Conservation (phyloP, 2,113 vertebrate species). For the Halcyon malimbica region DNA sequence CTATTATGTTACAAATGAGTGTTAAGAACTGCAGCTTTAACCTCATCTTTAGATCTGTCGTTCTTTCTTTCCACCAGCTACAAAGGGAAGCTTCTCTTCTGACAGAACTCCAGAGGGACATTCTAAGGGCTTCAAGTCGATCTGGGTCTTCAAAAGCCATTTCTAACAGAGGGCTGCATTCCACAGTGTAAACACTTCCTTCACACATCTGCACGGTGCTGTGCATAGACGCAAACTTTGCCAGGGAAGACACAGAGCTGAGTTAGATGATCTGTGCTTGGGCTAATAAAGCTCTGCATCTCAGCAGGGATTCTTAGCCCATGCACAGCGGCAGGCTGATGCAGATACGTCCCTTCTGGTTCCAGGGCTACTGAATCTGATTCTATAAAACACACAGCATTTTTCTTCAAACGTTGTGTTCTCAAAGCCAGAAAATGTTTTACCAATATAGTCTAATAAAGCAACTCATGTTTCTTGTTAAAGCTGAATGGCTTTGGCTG, state of each 20-base stretch:
- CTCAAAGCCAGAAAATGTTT: not conserved
- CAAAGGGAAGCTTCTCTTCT: not conserved
- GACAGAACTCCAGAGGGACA: not conserved
- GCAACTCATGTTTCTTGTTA: not conserved
- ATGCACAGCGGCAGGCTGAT: not conserved
- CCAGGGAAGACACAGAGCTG: not conserved
- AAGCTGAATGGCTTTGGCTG: not conserved
- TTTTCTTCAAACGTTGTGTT: not conserved
- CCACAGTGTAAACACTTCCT: not conserved
- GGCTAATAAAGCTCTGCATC: not conserved
- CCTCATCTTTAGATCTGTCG: not conserved
- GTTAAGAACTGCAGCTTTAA: not conserved
- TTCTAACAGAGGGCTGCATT: not conserved
- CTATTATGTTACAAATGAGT: not conserved
- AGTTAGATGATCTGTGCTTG: not conserved
- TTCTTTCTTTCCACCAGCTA: not conserved
- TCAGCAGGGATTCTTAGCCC: not conserved
- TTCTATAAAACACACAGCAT: not conserved
- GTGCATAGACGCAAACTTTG: not conserved
- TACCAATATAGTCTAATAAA: not conserved
- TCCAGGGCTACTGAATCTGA: not conserved
- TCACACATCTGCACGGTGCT: fast-evolving
- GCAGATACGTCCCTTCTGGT: not conserved
- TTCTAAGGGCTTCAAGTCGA: not conserved
- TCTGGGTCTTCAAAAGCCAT: not conserved